phyloP scores from a whole-genome alignment of 2,797 vertebrate species.

The Periparus ater region DNA sequence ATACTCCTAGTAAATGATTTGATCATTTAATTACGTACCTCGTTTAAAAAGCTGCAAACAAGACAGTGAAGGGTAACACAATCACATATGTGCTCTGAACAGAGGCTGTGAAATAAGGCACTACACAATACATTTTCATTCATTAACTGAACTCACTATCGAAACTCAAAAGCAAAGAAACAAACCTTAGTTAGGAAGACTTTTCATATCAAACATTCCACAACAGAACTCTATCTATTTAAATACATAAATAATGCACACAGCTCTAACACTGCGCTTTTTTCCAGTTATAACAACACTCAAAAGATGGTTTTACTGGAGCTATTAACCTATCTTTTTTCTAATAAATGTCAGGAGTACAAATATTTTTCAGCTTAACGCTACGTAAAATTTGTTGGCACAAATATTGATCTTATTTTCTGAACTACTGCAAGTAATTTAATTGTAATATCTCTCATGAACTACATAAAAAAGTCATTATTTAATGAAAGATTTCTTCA shows the following conservation, averaged over 20 bases:
- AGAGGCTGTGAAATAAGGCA: background rate
- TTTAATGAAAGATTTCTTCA: background rate
- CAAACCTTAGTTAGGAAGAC: background rate
- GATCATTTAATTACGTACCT: background rate
- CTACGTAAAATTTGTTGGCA: background rate
- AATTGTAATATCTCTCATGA: background rate
- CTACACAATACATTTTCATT: background rate
- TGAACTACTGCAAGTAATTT: background rate
- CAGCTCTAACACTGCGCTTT: background rate
- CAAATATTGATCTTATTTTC: background rate
- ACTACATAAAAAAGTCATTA: background rate
- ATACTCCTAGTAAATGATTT: background rate
- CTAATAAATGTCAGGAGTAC: background rate
- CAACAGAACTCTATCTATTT: background rate
- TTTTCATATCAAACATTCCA: background rate
- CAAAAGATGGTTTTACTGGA: background rate
- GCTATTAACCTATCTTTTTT: background rate
- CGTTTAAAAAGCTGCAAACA: background rate
- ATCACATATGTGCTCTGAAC: background rate
- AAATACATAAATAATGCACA: background rate
- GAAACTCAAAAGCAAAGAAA: background rate
- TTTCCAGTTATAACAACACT: background rate
- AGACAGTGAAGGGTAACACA: background rate
- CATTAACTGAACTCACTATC: background rate
- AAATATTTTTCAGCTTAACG: background rate